These are phyloP conservation scores for Heliconius melpomene DNA, from an alignment of 1,140 invertebrate genomes.

Conservation along the genomic window DNA sequence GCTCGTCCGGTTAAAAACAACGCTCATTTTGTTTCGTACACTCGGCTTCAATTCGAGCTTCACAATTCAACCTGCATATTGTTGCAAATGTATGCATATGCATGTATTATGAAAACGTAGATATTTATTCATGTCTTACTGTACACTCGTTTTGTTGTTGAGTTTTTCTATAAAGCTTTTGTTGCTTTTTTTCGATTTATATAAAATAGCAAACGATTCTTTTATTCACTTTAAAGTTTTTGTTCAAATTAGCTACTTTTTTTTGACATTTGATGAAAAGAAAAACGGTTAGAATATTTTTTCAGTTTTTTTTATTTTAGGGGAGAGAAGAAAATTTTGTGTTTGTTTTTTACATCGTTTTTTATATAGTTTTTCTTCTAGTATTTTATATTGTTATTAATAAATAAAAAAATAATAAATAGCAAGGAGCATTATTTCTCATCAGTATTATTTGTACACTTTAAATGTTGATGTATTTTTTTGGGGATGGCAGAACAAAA, in stretches of 20 bases:
- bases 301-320: no score
- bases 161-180: background rate
- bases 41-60: constrained; percentile 5
- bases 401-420: no score
- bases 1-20: constrained; percentile 25
- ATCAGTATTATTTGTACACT: no score
- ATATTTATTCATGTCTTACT: background rate
- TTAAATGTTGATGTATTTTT: no score
- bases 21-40: constrained; percentile 22
- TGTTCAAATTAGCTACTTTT: background rate
- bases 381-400: no score
- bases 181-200: background rate
- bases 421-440: no score
- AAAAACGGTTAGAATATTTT: no score
- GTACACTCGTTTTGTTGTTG: background rate
- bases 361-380: no score
- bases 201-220: background rate
- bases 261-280: no score
- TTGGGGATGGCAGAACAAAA: background rate
- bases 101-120: background rate
- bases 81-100: background rate
- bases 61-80: background rate
- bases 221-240: background rate
- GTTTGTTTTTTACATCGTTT: no score
- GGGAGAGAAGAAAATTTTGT: no score